A percentile compares a stretch with the other conserved stretches of the same genome.
These are phyloP conservation scores for Fistularia tabacaria DNA, from an alignment of 2,797 vertebrate genomes.

Conservation along the genomic window DNA sequence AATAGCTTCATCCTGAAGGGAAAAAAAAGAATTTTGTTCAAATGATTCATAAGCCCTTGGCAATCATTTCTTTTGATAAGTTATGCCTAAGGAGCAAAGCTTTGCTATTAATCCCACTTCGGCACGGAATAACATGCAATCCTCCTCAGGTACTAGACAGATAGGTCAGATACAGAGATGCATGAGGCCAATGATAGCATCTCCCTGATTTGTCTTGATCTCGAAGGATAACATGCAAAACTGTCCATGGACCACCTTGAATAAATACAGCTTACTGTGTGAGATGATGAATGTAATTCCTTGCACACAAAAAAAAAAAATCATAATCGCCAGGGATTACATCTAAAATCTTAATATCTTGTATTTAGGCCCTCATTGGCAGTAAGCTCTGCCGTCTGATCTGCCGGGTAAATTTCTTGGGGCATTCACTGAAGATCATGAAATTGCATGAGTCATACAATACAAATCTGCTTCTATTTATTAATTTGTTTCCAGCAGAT, in stretches of 20 bases:
- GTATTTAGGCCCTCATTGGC: constrained; percentile 73
- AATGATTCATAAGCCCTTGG: too few species aligned
- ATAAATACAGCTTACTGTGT: constrained; percentile 76
- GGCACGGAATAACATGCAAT: constrained; percentile 50
- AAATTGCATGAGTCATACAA: constrained; percentile 82
- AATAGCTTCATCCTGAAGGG: too few species aligned
- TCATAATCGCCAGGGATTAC: constrained; percentile 84
- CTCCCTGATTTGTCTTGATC: constrained; percentile 58
- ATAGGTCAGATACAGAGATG: constrained; percentile 35
- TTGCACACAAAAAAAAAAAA: constrained; percentile 71
- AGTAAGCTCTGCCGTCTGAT: constrained; percentile 78
- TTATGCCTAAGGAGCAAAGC: constrained; percentile 21
- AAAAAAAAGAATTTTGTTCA: background rate
- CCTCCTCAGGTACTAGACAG: constrained; percentile 46
- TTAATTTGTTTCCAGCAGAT: constrained; percentile 82
- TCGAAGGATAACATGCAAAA: constrained; percentile 64
- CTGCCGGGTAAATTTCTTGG: constrained; percentile 68
- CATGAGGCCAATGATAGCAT: constrained; percentile 46
- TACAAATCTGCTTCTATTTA: constrained; percentile 81
- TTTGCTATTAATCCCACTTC: constrained; percentile 43
- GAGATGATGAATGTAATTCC: constrained; percentile 85
- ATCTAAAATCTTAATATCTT: constrained; percentile 89
- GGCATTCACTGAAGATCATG: constrained; percentile 78
- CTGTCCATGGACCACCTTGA: constrained; percentile 55
- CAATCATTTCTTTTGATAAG: constrained; percentile 19